These are phyloP conservation scores for Rhagoletis pomonella DNA, from an alignment of 1,140 invertebrate species.

Conservation along the genomic window DNA sequence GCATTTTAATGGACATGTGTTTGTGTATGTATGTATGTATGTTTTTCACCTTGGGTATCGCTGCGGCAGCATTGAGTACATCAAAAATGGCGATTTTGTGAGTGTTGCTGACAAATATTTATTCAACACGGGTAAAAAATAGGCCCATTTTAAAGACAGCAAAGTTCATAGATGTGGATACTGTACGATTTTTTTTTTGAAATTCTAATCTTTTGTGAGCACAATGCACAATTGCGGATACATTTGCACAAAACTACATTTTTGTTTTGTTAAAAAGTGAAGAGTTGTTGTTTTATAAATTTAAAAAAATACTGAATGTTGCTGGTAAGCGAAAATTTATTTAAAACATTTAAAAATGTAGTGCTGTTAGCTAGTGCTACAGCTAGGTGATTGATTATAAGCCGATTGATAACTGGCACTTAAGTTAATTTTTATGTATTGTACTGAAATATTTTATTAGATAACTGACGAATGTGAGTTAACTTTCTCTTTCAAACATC, in stretches of 20 bases:
- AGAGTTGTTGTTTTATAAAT: constrained; percentile 7
- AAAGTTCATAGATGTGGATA: neutral
- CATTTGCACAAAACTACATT: neutral
- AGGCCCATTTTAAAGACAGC: neutral
- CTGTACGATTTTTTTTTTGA: too few relatives aligned
- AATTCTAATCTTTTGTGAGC: neutral
- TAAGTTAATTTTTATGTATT: too few relatives aligned
- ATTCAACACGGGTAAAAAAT: neutral
- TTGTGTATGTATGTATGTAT: neutral
- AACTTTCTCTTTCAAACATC: too few relatives aligned
- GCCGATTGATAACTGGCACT: too few relatives aligned
- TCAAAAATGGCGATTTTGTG: constrained; percentile 12
- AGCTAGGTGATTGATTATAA: too few relatives aligned
- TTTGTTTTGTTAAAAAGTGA: neutral
- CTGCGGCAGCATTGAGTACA: neutral
- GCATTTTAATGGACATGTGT: neutral
- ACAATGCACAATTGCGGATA: neutral
- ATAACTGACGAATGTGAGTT: too few relatives aligned
- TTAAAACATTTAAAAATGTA: neutral
- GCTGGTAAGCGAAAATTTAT: neutral
- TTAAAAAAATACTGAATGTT: neutral
- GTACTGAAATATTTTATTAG: too few relatives aligned
- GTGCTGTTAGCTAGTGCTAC: too few relatives aligned
- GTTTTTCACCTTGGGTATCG: constrained; percentile 1
- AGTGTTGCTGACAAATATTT: constrained; percentile 3